Percentiles rank a stretch among this genome's conserved stretches.
These are phyloP conservation scores for Hymenochirus boettgeri DNA, from an alignment of 2,113 vertebrate species.

Conservation along the genomic window DNA sequence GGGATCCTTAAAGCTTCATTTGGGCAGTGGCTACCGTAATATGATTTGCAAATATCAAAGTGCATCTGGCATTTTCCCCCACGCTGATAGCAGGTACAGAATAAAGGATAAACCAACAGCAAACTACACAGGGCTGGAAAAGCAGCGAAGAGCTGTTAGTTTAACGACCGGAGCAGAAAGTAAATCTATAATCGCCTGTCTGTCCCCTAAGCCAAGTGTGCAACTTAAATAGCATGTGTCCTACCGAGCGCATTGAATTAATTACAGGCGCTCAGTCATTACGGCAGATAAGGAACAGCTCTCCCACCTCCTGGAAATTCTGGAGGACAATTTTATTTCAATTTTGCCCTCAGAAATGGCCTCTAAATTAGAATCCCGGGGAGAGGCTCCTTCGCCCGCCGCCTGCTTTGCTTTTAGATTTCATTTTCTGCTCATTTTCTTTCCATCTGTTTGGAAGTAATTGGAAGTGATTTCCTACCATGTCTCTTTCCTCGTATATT, in stretches of 20 bases:
- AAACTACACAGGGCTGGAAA: background rate
- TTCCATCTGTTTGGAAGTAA: constrained; percentile 29
- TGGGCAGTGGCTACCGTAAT: no score
- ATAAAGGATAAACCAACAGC: background rate
- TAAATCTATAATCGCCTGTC: background rate
- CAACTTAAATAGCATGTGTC: background rate
- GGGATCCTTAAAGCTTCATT: no score
- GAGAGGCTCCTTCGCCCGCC: background rate
- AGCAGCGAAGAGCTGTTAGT: no score
- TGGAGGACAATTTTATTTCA: constrained; percentile 30
- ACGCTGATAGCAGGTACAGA: no score
- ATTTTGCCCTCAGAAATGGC: constrained; percentile 27
- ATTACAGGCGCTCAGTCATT: background rate
- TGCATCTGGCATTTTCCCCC: no score
- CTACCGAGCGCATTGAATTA: constrained; percentile 14
- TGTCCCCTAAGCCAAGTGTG: background rate
- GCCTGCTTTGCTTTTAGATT: constrained; percentile 10
- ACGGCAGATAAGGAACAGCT: background rate
- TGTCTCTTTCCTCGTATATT: background rate
- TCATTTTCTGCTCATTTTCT: constrained; percentile 33
- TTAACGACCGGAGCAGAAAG: background rate
- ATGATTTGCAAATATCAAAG: no score
- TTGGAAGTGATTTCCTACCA: constrained; percentile 24
- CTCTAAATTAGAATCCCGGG: constrained; percentile 9
- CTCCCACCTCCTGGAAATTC: constrained; percentile 20